These are phyloP conservation scores for Limanda limanda DNA, from an alignment of 2,113 vertebrate genomes.

Conservation along the genomic window DNA sequence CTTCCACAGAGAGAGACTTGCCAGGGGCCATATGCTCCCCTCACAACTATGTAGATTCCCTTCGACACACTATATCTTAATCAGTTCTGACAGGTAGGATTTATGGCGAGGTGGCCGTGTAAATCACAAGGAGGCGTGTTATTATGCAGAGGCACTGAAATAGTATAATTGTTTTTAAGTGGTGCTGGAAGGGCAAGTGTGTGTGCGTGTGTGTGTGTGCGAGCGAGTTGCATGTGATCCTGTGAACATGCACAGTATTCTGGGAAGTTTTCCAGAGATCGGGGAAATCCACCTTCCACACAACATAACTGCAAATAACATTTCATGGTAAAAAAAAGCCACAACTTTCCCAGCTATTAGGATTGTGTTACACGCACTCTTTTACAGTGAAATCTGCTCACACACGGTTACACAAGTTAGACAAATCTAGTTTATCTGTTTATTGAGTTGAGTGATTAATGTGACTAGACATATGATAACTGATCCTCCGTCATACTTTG, in stretches of 20 bases:
- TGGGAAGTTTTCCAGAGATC: constrained; percentile 72
- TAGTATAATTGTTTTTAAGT: constrained; percentile 73
- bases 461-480: not conserved
- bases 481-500: not conserved
- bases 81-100: constrained; percentile 61
- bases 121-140: constrained; percentile 68
- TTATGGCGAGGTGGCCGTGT: constrained; percentile 53
- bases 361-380: constrained; percentile 45
- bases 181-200: constrained; percentile 34
- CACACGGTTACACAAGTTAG: not conserved
- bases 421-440: constrained; percentile 18
- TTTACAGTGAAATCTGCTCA: constrained; percentile 33
- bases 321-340: constrained; percentile 60
- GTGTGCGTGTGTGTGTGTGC: constrained; percentile 19
- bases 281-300: constrained; percentile 70
- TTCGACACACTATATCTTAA: constrained; percentile 61
- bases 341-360: constrained; percentile 62
- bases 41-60: constrained; percentile 49
- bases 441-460: not conserved
- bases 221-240: constrained; percentile 46
- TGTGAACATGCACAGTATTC: constrained; percentile 54
- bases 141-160: constrained; percentile 65
- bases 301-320: constrained; percentile 60
- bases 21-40: constrained; percentile 45
- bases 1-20: constrained; percentile 12